Evolutionary conservation across 2,888 invertebrate genomes (phyloP).

Genomic region (Drosophila acutilabella): DNA sequence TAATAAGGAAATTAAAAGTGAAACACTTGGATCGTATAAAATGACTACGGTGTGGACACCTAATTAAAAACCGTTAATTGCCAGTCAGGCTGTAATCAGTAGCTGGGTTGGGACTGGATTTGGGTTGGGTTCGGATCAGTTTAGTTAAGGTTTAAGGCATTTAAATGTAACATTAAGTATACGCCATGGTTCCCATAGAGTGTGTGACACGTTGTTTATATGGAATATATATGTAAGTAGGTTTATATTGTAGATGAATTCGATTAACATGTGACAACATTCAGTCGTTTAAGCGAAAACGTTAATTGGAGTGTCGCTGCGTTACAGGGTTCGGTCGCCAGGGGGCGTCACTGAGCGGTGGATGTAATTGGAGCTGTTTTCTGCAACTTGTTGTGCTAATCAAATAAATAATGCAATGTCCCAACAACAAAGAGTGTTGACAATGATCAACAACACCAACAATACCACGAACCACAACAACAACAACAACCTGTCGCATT

Average conservation of each 20-base stretch:
- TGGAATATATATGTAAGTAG: not conserved
- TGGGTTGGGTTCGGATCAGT: conserved; percentile 4
- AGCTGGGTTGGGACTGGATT: conserved; percentile 2
- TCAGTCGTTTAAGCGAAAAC: conserved; percentile 39
- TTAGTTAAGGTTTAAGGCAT: conserved; percentile 1
- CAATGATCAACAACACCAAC: conserved; percentile 26
- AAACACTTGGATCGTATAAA: no score
- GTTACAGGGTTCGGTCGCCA: conserved; percentile 45
- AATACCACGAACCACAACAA: conserved; percentile 8
- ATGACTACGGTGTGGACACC: not conserved
- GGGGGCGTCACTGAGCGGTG: conserved; percentile 52
- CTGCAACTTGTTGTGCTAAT: conserved; percentile 47
- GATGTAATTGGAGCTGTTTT: conserved; percentile 57
- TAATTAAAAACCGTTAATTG: conserved; percentile 16
- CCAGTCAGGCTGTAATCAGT: not conserved
- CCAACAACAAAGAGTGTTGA: conserved; percentile 24
- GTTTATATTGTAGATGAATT: conserved; percentile 6
- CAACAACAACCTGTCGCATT: conserved; percentile 58
- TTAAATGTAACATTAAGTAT: conserved; percentile 6
- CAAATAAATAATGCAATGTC: conserved; percentile 54
- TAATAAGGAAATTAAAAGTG: not conserved
- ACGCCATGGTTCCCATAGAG: conserved; percentile 12
- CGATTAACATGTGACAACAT: conserved; percentile 58
- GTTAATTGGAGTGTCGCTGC: conserved; percentile 53
- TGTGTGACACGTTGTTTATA: not conserved